Evolutionary conservation across 2,113 vertebrate genomes (phyloP), one percentile per base, ranked within the genome.

Genomic region (Oncorhynchus keta): DNA sequence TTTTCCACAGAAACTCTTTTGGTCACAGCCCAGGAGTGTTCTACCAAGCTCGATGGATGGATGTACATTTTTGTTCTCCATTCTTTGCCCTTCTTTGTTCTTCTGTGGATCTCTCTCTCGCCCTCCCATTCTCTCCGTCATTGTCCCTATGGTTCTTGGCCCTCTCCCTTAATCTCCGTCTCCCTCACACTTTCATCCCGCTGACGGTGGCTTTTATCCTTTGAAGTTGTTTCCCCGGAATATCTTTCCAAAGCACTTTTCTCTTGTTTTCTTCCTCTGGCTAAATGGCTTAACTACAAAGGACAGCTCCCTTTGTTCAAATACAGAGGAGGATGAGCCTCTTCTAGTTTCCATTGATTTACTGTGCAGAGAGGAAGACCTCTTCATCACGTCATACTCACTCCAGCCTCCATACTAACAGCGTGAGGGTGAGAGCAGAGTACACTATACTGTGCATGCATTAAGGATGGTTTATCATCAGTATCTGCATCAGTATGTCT

Each of bases 231-330:
- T 49, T 32, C 9, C 16, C 20, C 22, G 13, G 64, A 30, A 66
- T 66, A 24, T 22, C 26, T 24, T 66, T 30, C 64, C 22, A 66
- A 1, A 14, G 8, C 12, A 26, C 59, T 12, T 22, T 72, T 72
- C 62, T 69, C 24, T 70, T 59, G 11, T 65, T 76, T 68, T 79
- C 61, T 48, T 61, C 22, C 20, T 12, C 35, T 70, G 35, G 26
- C 64, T 66, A 70, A 26, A 70, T 20, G 18, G 45, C 68, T 49
- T 51, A 12, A 49, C n/a, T 7, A 24, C 68, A 70, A 35, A 70
- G 45, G n/a, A 39, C 35, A 20, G 6, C 18, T 70, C 35, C 49
- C 68, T 70, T 45, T 70, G 16, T 70, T 49, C 20, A 11, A 24
- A 5, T 39, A 12, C 68, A 48, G 35, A 39, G 8, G 2, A 39